Conservation (phyloP, 1,140 invertebrate species). For the Drosophila insularis region DNA sequence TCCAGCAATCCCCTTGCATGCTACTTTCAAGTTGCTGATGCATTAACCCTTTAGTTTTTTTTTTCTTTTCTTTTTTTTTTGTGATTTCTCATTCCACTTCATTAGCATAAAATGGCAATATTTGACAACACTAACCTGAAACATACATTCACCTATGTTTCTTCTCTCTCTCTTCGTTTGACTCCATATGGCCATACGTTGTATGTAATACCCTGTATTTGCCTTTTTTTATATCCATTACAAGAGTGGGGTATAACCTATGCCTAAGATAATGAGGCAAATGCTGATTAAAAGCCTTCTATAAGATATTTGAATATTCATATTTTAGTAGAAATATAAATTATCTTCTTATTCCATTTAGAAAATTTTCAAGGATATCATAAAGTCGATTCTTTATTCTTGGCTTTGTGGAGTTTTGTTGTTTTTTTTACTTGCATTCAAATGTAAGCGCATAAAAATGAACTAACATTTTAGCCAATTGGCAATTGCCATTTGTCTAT, state of each 20-base stretch:
- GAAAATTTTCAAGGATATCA: neutral
- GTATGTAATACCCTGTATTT: too few species aligned
- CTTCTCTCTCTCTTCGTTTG: too few species aligned
- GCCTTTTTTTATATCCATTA: too few species aligned
- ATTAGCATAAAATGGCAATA: slow-evolving; percentile 74
- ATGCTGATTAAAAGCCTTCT: too few species aligned
- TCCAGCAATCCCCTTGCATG: neutral
- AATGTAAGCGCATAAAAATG: slow-evolving; percentile 30
- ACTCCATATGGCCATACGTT: too few species aligned
- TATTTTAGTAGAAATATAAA: too few species aligned
- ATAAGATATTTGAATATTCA: too few species aligned
- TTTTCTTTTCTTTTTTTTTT: neutral
- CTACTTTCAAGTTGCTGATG: slow-evolving; percentile 12
- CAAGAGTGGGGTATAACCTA: too few species aligned
- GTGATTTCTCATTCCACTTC: slow-evolving; percentile 48
- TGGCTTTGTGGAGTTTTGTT: neutral
- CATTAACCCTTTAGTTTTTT: slow-evolving; percentile 51
- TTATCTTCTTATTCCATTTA: too few species aligned
- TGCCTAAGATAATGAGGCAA: too few species aligned
- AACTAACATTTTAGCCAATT: slow-evolving; percentile 25
- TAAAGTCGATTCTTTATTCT: neutral
- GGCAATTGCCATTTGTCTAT: slow-evolving; percentile 9
- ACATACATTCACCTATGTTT: neutral
- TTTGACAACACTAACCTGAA: slow-evolving; percentile 36
- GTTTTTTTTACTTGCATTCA: slow-evolving; percentile 20